Conservation (phyloP, 2,888 invertebrate genomes). For the Schizotus pectinicornis region DNA sequence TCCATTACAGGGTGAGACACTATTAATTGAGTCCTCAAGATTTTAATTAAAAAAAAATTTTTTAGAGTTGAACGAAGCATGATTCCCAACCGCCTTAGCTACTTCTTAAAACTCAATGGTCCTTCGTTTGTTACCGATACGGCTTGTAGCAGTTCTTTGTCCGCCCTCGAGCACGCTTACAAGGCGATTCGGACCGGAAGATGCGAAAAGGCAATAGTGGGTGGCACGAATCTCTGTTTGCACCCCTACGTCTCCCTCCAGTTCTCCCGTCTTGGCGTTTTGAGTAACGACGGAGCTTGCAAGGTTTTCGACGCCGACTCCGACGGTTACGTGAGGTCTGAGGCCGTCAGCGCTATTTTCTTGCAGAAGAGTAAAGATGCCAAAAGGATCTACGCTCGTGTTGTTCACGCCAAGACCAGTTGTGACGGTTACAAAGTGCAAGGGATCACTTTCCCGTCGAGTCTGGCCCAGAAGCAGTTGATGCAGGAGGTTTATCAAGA, state of each 20-base stretch:
- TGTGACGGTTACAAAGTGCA: constrained; percentile 49
- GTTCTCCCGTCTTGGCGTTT: constrained; percentile 78
- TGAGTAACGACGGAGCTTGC: constrained; percentile 85
- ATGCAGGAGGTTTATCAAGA: constrained; percentile 69
- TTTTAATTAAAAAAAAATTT: constrained; percentile 10
- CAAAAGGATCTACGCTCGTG: constrained; percentile 60
- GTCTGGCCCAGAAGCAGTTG: constrained; percentile 65
- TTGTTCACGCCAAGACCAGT: constrained; percentile 51
- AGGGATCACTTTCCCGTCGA: constrained; percentile 50
- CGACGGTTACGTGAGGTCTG: constrained; percentile 83
- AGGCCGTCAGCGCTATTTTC: constrained; percentile 73
- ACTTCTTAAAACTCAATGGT: constrained; percentile 85
- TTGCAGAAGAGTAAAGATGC: constrained; percentile 69
- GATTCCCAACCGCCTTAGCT: constrained; percentile 91
- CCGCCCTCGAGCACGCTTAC: constrained; percentile 85
- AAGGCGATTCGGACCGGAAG: constrained; percentile 77
- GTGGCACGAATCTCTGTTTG: constrained; percentile 83
- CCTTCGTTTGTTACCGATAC: constrained; percentile 90
- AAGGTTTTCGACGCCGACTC: constrained; percentile 88
- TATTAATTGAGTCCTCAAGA: too few species aligned
- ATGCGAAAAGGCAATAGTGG: constrained; percentile 89
- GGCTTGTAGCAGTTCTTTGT: constrained; percentile 90
- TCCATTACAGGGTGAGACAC: constrained; percentile 24
- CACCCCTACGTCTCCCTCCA: constrained; percentile 89
- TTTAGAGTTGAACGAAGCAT: constrained; percentile 73